Evolutionary conservation across 2,888 invertebrate species (phyloP), one percentile per base, ranked within the genome.

Genomic region (Buathra laborator): DNA sequence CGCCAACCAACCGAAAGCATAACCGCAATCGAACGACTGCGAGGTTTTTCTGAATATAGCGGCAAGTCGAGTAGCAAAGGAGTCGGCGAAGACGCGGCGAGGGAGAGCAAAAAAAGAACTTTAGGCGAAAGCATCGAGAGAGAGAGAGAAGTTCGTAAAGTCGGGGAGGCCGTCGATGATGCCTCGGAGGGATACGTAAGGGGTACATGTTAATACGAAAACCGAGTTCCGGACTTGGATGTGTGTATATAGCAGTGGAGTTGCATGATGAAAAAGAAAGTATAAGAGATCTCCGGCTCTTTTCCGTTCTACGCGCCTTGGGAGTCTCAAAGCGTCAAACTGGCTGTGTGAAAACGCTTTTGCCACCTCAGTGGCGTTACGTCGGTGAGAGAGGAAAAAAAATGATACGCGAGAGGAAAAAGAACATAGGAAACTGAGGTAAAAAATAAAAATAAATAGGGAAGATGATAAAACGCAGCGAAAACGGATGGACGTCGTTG

Each of bases 251-350:
- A 16, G 56, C 24, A 10, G 3, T 2, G 12, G 56, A 56, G 19
- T 56, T 24, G 24, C 12, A 24, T 24, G 64, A 53, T 48, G 9
- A 59, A 66, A 77, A 77, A 72, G 59, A 37, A 37, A 37, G 48
- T 64, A 29, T 10, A 66, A 53, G 44, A 14, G 7, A 70, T 67
- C 16, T 16, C 14, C 12, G 37, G 48, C 48, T 76, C 29, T 79
- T 46, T 51, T 43, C 53, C 16, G 16, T 19, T 59, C 44, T 14
- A 12, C 7, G 37, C 66, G 51, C 66, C 44, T 44, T 53, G 67
- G 43, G 14, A 53, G 67, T 77, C 56, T 67, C 56, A 77, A 77
- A 77, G 67, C 77, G 29, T 51, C 56, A 44, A 77, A 67, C 67
- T 67, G 56, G 10, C 32, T 59, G 56, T 10, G 67, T 16, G 29